Percentiles rank a stretch among this genome's conserved stretches.
Evolutionary conservation across 2,888 invertebrate species (phyloP).

Genomic region (Hirtodrosophila cameraria): DNA sequence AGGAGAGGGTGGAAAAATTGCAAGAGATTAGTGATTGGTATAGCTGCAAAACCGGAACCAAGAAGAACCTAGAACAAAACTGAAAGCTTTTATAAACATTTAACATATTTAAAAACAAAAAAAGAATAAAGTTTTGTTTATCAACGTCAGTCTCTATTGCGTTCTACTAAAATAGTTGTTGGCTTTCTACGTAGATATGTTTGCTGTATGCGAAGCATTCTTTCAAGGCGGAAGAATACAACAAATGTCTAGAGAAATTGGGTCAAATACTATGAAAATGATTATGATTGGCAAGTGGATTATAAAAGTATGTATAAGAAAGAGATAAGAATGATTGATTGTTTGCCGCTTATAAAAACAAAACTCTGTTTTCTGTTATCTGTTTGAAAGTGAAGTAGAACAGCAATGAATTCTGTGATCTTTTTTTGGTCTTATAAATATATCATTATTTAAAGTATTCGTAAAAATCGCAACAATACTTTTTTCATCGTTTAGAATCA

Average conservation of each 20-base stretch:
- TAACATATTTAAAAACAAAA: conserved; percentile 23
- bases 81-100: conserved; percentile 49
- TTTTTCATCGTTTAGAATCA: no score
- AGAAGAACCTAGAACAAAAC: conserved; percentile 23
- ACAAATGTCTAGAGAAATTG: conserved; percentile 33
- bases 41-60: conserved; percentile 49
- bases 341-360: neutral
- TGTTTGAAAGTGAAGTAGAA: neutral
- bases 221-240: conserved; percentile 32
- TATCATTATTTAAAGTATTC: no score
- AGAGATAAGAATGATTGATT: conserved; percentile 23
- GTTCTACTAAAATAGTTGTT: conserved; percentile 31
- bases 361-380: neutral
- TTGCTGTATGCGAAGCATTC: conserved; percentile 3
- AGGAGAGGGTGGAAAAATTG: neutral
- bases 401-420: no score
- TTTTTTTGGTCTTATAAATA: no score
- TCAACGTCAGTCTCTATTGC: conserved; percentile 33
- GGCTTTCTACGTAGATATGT: neutral
- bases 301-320: conserved; percentile 9
- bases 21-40: neutral
- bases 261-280: conserved; percentile 19
- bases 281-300: conserved; percentile 40
- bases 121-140: no score
- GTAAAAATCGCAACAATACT: no score